Base-by-base conservation (phyloP, 1,140 invertebrate species). In the Drosophila paulistorum region DNA sequence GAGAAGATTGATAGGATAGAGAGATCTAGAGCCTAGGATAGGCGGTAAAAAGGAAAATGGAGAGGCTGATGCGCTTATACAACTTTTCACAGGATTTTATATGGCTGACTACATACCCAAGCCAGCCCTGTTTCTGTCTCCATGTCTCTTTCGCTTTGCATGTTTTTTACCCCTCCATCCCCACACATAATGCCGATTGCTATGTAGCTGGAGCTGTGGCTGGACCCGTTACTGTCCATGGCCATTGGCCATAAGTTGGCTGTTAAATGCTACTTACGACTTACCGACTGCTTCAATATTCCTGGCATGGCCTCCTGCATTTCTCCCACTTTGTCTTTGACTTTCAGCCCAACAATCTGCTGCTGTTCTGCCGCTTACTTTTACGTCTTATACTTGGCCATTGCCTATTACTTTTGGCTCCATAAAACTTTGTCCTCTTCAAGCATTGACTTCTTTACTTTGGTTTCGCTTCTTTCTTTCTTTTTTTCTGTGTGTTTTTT, bases 231-330 rank as follows among this genome's bases (percentile, higher is more conserved):
- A 65, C 67, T 70, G 65, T 64, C 67, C 66, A 80, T 65, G 65
- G 68, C 41, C 72, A 71, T 57, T 83, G 82, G 79, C 75, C 82
- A 87, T 86, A 86, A 86, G 82, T 86, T 86, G 82, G 68, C 82
- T 87, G 82, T 86, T 86, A 86, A 86, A 86, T 87, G 82, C 82
- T 86, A 86, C 82, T 86, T 86, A 86, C 82, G 68, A 73, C 82
- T 76, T 86, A 87, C 87, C 82, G 68, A 70, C 82, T 76, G 73
- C 77, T 64, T 71, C 83, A 79, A 74, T 71, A 79, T 76, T 72
- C 73, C 55, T 33, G n/a, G 39, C 45, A 62, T 51, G 37, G n/a
- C 60, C 35, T 35, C 13, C 39, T 17, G 1, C 45, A 37, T n/a
- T 37, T 37, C 37, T 20, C 33, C 33, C 26, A 33, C 57, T 17